Evolutionary conservation across 2,797 vertebrate genomes (phyloP), one percentile per base, ranked within the genome.

Genomic region (Austrolebias charrua): DNA sequence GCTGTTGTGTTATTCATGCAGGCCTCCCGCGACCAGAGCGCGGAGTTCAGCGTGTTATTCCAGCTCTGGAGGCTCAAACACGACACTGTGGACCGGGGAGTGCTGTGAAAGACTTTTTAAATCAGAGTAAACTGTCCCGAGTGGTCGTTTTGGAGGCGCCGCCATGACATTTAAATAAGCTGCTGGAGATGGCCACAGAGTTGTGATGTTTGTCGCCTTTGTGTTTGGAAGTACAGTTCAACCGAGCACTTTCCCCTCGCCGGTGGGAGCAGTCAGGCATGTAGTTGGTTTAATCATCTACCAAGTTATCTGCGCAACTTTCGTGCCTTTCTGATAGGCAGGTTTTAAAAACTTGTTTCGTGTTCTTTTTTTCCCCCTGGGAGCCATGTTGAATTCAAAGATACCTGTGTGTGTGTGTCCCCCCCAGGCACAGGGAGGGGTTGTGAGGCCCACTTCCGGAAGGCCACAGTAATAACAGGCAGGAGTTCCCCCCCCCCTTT

Each of bases 1-100:
- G 82, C 80, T 89, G 89, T 91, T 90, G 89, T 93, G 92, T 93
- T 93, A 92, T 94, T 93, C 92, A 91, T 93, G 90, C 82, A 90
- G 91, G 90, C 92, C 92, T 89, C 76, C 78, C 78, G 60, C 51
- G 45, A 38, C 72, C 76, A 75, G 77, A 89, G 83, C 88, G 91
- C 87, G 86, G 81, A 83, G 71, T 92, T 92, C 88, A 89, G 90
- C 90, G 83, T 2, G 4, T 40, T 80, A 88, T 83, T 90, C 78
- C 65, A 56, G 56, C 74, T 67, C 52, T n/a, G 33, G 57, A 40
- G 53, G 38, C 49, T 59, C n/a, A 33, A n/a, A 44, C 33, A 38
- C 33, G 33, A 68, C 58, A 55, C 9, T 47, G 38, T 12, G 9
- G 31, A 35, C 18, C 8, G 28, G 14, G 11, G 1, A 29, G 29